Base-by-base conservation (phyloP, 2,113 vertebrate species). In the Promerops cafer region DNA sequence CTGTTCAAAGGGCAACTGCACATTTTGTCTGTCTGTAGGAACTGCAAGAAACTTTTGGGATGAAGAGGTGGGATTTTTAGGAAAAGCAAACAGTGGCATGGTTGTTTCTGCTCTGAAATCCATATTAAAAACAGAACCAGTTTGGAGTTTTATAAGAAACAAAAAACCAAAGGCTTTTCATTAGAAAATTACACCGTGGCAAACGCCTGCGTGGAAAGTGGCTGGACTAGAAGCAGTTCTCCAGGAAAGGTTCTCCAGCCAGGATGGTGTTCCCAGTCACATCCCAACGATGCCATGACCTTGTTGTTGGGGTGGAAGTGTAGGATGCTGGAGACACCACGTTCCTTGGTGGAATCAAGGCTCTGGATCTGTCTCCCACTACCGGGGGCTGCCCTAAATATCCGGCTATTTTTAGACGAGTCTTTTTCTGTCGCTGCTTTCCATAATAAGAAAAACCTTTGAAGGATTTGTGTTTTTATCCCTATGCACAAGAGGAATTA, bases 401-500 rank as follows among this genome's bases (percentile, higher is more conserved):
- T 49, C 89, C 7, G 21, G 20, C 83, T 96, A 97, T 96, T 96
- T 96, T 96, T 96, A 92, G 95, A 56, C 0, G 1, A 79, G 49
- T 49, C 87, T 93, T 89, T 72, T 89, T 94, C 81, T 93, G 93
- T 74, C 33, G 72, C 76, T 76, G 77, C 83, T 94, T 96, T 94
- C 82, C 93, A 91, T 95, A 96, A 90, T 71, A 92, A 86, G 91
- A 89, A 92, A 91, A 94, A 94, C 69, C 93, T 96, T 96, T 96
- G 96, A 96, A 95, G 81, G 95, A 91, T 96, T 96, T 94, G 82
- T 31, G 89, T 90, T 97, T 95, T 93, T 76, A 95, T 97, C 87
- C 94, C 87, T 72, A 7, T 71, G 93, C 94, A 92, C 91, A 96
- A 96, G 94, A 89, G 91, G 94, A 91, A 97, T 96, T 92, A 94